A percentile compares a stretch with the other conserved stretches of the same genome.
phyloP scores from a whole-genome alignment of 1,140 invertebrate genomes.

The Macrobrachium rosenbergii region DNA sequence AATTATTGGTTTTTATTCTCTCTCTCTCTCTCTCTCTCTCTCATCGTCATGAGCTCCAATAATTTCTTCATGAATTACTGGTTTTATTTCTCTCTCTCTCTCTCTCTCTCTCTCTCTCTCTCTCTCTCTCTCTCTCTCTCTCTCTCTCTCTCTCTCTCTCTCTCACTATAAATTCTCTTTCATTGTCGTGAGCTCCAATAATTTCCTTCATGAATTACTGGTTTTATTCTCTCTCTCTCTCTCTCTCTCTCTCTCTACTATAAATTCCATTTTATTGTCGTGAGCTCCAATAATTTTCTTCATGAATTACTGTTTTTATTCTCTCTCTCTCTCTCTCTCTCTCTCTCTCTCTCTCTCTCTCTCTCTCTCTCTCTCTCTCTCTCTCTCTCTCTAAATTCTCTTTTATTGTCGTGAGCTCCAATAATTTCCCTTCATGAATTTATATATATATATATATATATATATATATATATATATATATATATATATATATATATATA shows the following conservation, averaged over 20 bases:
- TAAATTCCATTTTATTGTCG: no score
- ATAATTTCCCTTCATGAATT: neutral
- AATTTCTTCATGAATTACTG: no score
- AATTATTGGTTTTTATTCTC: conserved; percentile 5
- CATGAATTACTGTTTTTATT: neutral
- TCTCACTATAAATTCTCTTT: no score
- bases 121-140: no score
- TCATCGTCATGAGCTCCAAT: neutral
- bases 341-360: conserved; percentile 21
- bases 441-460: conserved; percentile 17
- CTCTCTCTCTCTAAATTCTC: no score
- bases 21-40: no score
- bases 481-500: conserved; percentile 29
- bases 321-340: conserved; percentile 30
- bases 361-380: conserved; percentile 27
- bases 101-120: no score
- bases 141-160: neutral
- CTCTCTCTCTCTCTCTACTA: neutral
- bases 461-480: conserved; percentile 30
- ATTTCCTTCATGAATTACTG: neutral
- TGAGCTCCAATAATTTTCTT: no score
- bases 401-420: neutral
- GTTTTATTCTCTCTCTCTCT: no score
- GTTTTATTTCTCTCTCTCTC: no score
- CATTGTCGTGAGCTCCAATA: no score